Evolutionary conservation across 2,113 vertebrate species (phyloP), one percentile per base, ranked within the genome.

Genomic region (Ia io): DNA sequence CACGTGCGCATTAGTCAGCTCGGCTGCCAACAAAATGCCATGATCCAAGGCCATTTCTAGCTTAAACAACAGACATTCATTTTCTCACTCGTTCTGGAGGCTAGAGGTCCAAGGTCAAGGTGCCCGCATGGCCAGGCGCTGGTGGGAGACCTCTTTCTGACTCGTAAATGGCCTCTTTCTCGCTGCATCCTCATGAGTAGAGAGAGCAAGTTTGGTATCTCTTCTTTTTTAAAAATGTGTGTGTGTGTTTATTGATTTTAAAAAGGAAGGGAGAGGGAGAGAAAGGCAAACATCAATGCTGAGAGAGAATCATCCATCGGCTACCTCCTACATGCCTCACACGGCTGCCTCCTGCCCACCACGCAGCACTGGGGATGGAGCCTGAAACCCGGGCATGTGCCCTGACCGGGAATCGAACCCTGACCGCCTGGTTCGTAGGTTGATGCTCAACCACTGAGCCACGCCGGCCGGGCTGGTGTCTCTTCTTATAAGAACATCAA

Each of bases 1-100:
- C 8, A 7, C 16, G 0, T n/a, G 47, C 2, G 25, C 76, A 32
- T 5, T 23, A 2, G 0, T 49, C 90, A 25, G 16, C 13, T 10
- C 1, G 0, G 79, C 79, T 17, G 53, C 53, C 7, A 8, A 12
- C 61, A 37, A 49, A 13, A 40, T 12, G 12, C 40, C 23, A 9
- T 1, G 16, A 40, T 32, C 17, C 2, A 44, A 9, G 51, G 59
- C 59, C 59, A 28, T 12, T 61, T 61, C 59, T 14, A 11, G 40
- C 40, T 73, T 16, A 11, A 20, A 37, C 23, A 30, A 47, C 40
- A 49, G 11, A 30, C 5, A 23, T 47, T 69, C 44, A 30, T 30
- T 73, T 44, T 37, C 40, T 59, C 78, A 59, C 3, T 76, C 1
- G 23, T 73, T 71, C 32, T 73, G 22, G 67, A 23, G n/a, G 40